Base-by-base conservation (phyloP, 2,113 vertebrate species). In the Philantomba maxwellii region DNA sequence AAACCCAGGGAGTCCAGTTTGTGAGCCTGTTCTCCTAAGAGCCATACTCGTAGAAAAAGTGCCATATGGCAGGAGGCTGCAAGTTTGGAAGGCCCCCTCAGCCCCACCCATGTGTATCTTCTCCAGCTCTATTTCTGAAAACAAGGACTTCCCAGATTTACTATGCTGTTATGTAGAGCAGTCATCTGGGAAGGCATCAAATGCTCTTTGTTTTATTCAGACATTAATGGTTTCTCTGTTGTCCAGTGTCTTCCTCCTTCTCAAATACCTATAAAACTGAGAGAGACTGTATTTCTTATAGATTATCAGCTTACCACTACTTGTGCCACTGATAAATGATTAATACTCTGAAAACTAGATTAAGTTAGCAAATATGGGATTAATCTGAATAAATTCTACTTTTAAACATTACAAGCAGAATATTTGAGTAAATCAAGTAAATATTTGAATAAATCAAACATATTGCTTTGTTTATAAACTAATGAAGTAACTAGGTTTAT, bases 141-240 rank as follows among this genome's bases (percentile, higher is more conserved):
- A 87, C 53, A 53, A 87, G 55, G 60, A 49, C 36, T 82, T 92
- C 89, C 58, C 33, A 49, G 25, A n/a, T 66, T 86, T 62, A 33
- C 80, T 80, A 0, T 7, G 21, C 21, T 0, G 0, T 0, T 2
- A 3, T 12, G 14, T 0, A 53, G 49, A 57, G 8, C 3, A 2
- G 60, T 53, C 43, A 47, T 53, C 64, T 53, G 33, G 43, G 30
- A 84, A 90, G 92, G 49, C 47, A 26, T 17, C 39, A 62, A 66
- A 57, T 1, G 2, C 53, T 62, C 62, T 75, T 78, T 95, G 36
- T 89, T 64, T 87, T 58, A 49, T 36, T 83, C 62, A 64, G 10
- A 25, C 6, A 17, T 30, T 28, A 43, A 19, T 58, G 55, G 33
- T 81, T 91, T 83, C 84, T 92, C 1, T 80, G 64, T 55, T 82